Percentiles rank a stretch among this genome's conserved stretches.
Evolutionary conservation across 2,888 invertebrate genomes (phyloP).

Genomic region (Cryptops parisi): DNA sequence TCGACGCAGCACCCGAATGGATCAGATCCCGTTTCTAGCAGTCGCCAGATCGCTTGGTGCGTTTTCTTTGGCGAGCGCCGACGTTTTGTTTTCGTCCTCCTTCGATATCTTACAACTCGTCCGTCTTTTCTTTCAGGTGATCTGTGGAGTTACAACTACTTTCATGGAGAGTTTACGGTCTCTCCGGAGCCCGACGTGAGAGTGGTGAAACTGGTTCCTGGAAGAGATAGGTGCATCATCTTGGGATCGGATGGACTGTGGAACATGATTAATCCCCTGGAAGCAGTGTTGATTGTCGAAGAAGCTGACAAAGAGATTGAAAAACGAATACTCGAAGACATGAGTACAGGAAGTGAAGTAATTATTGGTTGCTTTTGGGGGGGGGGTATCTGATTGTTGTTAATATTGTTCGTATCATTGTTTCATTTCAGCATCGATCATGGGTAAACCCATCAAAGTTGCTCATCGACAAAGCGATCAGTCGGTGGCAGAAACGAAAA

Average conservation of each 20-base stretch:
- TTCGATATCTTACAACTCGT: background rate
- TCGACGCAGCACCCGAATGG: slow-evolving; percentile 72
- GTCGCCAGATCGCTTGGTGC: slow-evolving; percentile 82
- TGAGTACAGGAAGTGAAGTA: slow-evolving; percentile 11
- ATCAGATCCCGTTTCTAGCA: slow-evolving; percentile 89
- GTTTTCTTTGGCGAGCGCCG: slow-evolving; percentile 4
- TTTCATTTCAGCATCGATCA: slow-evolving; percentile 26
- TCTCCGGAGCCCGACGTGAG: slow-evolving; percentile 93
- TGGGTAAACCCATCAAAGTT: slow-evolving; percentile 87
- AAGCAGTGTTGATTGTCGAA: slow-evolving; percentile 70
- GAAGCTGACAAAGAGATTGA: slow-evolving; percentile 68
- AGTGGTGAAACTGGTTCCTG: slow-evolving; percentile 65
- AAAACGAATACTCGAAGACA: slow-evolving; percentile 21
- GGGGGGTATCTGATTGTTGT: too few species aligned
- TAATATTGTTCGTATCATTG: background rate
- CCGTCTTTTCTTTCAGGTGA: slow-evolving; percentile 45
- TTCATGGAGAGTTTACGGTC: slow-evolving; percentile 83
- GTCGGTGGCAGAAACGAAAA: slow-evolving; percentile 66
- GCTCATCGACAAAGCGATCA: slow-evolving; percentile 65
- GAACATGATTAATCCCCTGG: slow-evolving; percentile 79
- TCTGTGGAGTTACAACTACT: slow-evolving; percentile 92
- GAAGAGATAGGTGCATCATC: slow-evolving; percentile 62
- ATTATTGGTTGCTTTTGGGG: too few species aligned
- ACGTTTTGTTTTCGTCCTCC: background rate
- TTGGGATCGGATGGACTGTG: slow-evolving; percentile 94